Evolutionary conservation across 1,140 invertebrate species (phyloP).

Genomic region (Bombus pyrosoma): DNA sequence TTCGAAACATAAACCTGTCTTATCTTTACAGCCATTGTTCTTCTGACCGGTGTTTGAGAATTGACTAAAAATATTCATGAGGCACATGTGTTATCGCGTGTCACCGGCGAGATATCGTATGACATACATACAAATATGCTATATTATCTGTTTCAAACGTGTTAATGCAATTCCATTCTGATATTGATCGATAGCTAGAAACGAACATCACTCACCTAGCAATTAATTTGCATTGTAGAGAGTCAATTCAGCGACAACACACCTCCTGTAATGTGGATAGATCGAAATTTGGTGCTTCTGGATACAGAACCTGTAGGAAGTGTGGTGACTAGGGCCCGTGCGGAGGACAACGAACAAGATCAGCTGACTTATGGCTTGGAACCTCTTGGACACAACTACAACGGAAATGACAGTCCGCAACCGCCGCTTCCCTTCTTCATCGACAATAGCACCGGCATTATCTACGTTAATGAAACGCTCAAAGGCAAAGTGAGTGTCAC

Average conservation of each 20-base stretch:
- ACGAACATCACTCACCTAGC: not conserved
- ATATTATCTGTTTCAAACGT: too few relatives aligned
- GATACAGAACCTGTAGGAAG: slow-evolving; percentile 86
- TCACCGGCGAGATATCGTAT: too few relatives aligned
- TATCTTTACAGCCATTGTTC: too few relatives aligned
- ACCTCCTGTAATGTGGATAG: slow-evolving; percentile 83
- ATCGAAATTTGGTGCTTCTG: slow-evolving; percentile 87
- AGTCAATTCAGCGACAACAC: slow-evolving; percentile 78
- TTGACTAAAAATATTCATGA: too few relatives aligned
- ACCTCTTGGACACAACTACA: slow-evolving; percentile 76
- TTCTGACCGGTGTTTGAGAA: too few relatives aligned
- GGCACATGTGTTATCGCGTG: too few relatives aligned
- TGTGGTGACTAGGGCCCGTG: slow-evolving; percentile 84
- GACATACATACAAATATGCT: too few relatives aligned
- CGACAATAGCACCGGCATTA: slow-evolving; percentile 86
- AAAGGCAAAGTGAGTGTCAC: slow-evolving; percentile 84
- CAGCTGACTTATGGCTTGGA: slow-evolving; percentile 86
- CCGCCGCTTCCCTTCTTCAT: slow-evolving; percentile 86
- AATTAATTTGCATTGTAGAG: slow-evolving; percentile 49
- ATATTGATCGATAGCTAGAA: not conserved
- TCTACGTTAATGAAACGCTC: slow-evolving; percentile 88
- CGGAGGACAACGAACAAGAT: slow-evolving; percentile 85
- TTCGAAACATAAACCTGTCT: too few relatives aligned
- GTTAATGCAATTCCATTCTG: not conserved
- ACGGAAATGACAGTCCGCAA: slow-evolving; percentile 67